Conservation (phyloP, 2,113 vertebrate species). For the Dascyllus trimaculatus region DNA sequence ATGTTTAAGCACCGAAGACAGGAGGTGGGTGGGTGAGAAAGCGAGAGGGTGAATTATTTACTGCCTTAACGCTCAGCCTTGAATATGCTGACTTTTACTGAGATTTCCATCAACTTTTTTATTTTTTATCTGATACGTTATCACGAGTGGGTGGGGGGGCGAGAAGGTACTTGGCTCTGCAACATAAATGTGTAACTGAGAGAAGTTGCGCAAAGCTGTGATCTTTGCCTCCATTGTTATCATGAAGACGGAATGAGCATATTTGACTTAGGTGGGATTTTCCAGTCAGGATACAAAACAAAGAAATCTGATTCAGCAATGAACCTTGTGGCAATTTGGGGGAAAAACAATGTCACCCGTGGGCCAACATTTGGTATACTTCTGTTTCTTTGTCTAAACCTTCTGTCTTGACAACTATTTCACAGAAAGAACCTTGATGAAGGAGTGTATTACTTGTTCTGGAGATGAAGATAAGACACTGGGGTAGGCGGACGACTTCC, state of each 20-base stretch:
- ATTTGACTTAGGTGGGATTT: not conserved
- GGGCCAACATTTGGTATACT: not conserved
- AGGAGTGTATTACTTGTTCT: not conserved
- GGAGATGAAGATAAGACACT: not conserved
- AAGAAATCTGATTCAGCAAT: too few relatives aligned
- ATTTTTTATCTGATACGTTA: slow-evolving; percentile 17
- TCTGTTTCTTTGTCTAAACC: slow-evolving; percentile 1
- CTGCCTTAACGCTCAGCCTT: slow-evolving; percentile 46
- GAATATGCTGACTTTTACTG: slow-evolving; percentile 45
- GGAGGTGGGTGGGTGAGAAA: slow-evolving; percentile 42
- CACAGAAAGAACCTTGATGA: not conserved
- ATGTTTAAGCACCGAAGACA: slow-evolving; percentile 60
- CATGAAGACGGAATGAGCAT: not conserved
- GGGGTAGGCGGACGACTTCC: not conserved
- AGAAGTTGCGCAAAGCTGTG: slow-evolving; percentile 10
- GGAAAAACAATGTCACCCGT: not conserved
- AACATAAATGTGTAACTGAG: slow-evolving; percentile 9
- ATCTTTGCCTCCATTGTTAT: not conserved
- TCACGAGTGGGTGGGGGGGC: slow-evolving; percentile 6
- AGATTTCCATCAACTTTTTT: slow-evolving; percentile 31
- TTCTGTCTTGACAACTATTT: not conserved
- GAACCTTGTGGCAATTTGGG: not conserved
- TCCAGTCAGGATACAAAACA: too few relatives aligned
- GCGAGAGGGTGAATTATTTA: slow-evolving; percentile 45
- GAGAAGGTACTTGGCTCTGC: not conserved